phyloP scores from a whole-genome alignment of 2,797 vertebrate genomes.

The Alcedo atthis region DNA sequence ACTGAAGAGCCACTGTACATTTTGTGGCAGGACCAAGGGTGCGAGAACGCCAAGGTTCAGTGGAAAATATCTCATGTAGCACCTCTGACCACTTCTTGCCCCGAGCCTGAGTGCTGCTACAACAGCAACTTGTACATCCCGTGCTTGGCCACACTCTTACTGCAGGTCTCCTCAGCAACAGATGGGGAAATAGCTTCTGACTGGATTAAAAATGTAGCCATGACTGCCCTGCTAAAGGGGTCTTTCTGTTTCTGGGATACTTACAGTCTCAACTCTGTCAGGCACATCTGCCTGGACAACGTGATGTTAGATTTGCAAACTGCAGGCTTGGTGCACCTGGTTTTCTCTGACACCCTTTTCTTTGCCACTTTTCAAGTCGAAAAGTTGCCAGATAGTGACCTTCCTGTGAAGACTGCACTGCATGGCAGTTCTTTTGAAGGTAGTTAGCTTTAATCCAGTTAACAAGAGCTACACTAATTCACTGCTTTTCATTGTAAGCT shows the following conservation, averaged over 20 bases:
- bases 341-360: background rate
- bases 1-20: background rate
- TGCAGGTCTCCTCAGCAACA: background rate
- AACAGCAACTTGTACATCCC: background rate
- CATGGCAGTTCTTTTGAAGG: background rate
- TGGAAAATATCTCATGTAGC: background rate
- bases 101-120: background rate
- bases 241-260: background rate
- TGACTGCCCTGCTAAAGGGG: background rate
- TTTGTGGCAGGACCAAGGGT: background rate
- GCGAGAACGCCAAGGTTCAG: accelerated
- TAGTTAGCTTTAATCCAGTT: background rate
- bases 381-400: background rate
- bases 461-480: background rate
- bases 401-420: background rate
- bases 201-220: background rate
- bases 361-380: background rate
- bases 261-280: background rate
- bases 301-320: background rate
- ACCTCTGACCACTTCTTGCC: background rate
- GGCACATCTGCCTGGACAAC: background rate
- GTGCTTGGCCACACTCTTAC: background rate
- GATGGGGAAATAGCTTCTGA: background rate
- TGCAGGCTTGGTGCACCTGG: background rate
- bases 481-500: background rate